Evolutionary conservation across 1,140 invertebrate species (phyloP).

Genomic region (Euschistus heros): DNA sequence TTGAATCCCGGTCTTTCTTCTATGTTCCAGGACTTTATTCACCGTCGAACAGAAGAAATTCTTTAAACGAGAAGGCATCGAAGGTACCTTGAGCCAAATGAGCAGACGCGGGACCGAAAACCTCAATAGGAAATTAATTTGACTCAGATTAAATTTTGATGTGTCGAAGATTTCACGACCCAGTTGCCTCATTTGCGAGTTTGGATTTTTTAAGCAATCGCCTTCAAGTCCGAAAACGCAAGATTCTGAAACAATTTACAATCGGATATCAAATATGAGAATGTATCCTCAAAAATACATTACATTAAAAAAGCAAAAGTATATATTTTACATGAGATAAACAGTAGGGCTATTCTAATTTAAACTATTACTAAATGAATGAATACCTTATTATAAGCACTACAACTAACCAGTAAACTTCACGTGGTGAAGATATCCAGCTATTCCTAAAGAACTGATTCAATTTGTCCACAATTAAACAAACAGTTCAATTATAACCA

Average conservation of each 20-base stretch:
- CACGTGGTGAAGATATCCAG: not conserved
- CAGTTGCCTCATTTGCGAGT: conserved; percentile 40
- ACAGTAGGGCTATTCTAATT: too few relatives aligned
- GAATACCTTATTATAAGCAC: not conserved
- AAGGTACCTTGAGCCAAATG: conserved; percentile 21
- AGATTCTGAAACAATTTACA: conserved; percentile 31
- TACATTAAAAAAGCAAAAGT: not conserved
- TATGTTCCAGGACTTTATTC: conserved; percentile 35
- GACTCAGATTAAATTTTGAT: conserved; percentile 30
- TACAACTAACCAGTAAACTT: not conserved
- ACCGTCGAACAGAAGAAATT: conserved; percentile 41
- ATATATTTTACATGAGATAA: not conserved
- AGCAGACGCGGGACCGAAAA: conserved; percentile 24
- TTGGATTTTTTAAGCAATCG: conserved; percentile 38
- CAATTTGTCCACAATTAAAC: too few relatives aligned
- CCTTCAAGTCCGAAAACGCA: conserved; percentile 46
- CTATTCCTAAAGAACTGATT: too few relatives aligned
- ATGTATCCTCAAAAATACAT: not conserved
- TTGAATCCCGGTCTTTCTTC: conserved; percentile 35
- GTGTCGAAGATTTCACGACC: conserved; percentile 33
- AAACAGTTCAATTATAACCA: too few relatives aligned
- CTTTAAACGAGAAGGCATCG: conserved; percentile 29
- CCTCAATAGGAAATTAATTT: conserved; percentile 24
- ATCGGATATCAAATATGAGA: not conserved
- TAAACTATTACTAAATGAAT: not conserved